These are phyloP conservation scores for Chanos chanos DNA, from an alignment of 2,797 vertebrate species.

Conservation along the genomic window DNA sequence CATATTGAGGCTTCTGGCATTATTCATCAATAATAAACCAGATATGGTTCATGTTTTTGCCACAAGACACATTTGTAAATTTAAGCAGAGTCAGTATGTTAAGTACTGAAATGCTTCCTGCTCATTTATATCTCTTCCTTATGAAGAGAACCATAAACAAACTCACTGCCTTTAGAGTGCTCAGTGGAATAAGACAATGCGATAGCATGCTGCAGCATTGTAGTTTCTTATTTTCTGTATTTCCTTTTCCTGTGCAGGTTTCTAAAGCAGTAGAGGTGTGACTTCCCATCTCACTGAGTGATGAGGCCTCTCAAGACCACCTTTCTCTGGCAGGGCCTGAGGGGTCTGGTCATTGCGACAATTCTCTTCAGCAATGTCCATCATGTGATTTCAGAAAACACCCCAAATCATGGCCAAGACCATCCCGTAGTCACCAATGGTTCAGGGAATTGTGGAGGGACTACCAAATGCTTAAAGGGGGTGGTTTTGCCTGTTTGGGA, in stretches of 20 bases:
- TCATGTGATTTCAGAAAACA: slow-evolving; percentile 58
- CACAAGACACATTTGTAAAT: too few species aligned
- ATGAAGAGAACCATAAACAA: too few species aligned
- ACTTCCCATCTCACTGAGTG: slow-evolving; percentile 47
- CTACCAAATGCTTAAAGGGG: slow-evolving; percentile 77
- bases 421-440: slow-evolving; percentile 67
- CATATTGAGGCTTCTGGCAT: too few species aligned
- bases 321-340: slow-evolving; percentile 65
- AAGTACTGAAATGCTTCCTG: too few species aligned
- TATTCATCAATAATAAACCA: too few species aligned
- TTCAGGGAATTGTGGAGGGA: slow-evolving; percentile 72
- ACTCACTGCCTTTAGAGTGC: too few species aligned
- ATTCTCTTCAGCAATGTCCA: slow-evolving; percentile 73
- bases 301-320: slow-evolving; percentile 71
- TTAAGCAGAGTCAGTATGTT: too few species aligned
- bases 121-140: too few species aligned
- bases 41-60: too few species aligned
- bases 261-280: slow-evolving; percentile 33
- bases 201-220: background rate
- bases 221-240: slow-evolving; percentile 8
- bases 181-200: background rate
- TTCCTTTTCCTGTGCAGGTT: slow-evolving; percentile 43
- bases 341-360: slow-evolving; percentile 66
- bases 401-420: slow-evolving; percentile 57
- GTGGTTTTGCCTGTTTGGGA: slow-evolving; percentile 94